phyloP scores from a whole-genome alignment of 64 coral and sea anemone species.

The Trachythela sp. region DNA sequence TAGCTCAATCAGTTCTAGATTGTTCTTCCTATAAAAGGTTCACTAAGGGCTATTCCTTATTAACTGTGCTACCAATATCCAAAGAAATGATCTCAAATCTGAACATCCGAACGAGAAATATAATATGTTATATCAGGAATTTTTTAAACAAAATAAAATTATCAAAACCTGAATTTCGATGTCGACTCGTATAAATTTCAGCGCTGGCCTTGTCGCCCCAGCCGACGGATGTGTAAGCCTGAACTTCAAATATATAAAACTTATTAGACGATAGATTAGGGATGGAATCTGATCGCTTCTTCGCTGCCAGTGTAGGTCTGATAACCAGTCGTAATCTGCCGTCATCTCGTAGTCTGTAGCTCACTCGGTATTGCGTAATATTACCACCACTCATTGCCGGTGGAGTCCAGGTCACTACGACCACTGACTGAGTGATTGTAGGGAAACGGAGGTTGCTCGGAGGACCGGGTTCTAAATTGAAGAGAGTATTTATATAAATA shows the following conservation, averaged over 20 bases:
- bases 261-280: background rate
- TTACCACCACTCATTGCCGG: background rate
- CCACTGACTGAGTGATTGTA: background rate
- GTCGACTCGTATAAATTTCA: background rate
- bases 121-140: background rate
- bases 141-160: background rate
- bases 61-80: too few relatives aligned
- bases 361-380: constrained; percentile 7
- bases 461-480: background rate
- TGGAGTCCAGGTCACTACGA: background rate
- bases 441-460: background rate
- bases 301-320: background rate
- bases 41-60: too few relatives aligned
- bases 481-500: too few relatives aligned
- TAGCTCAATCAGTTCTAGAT: too few relatives aligned
- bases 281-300: background rate
- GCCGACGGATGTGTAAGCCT: background rate
- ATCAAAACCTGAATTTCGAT: background rate
- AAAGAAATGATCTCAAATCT: too few relatives aligned
- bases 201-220: background rate
- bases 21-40: too few relatives aligned
- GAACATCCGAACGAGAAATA: too few relatives aligned
- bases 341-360: background rate
- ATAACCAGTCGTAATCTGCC: background rate
- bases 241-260: background rate